These are phyloP conservation scores for Dendronephthya gigantea DNA, from an alignment of 64 coral and sea anemone species.

Conservation along the genomic window DNA sequence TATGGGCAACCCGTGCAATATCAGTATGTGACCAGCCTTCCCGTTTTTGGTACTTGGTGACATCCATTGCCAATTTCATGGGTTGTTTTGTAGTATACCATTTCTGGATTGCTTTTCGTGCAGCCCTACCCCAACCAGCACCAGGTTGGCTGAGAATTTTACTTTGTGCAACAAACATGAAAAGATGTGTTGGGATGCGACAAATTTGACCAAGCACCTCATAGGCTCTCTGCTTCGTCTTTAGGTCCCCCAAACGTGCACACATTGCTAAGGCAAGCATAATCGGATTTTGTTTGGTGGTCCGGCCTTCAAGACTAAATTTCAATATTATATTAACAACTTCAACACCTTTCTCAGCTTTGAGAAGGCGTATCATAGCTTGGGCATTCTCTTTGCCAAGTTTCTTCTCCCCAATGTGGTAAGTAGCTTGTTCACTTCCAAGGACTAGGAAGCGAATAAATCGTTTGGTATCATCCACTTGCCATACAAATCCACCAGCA, in stretches of 20 bases:
- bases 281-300: constrained; percentile 69
- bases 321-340: constrained; percentile 55
- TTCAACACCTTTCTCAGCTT: constrained; percentile 38
- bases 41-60: constrained; percentile 91
- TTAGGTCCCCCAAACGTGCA: constrained; percentile 39
- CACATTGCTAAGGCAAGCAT: constrained; percentile 63
- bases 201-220: constrained; percentile 36
- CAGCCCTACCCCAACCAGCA: constrained; percentile 70
- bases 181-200: constrained; percentile 79
- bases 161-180: constrained; percentile 59
- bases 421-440: constrained; percentile 64
- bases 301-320: constrained; percentile 65
- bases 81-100: constrained; percentile 76
- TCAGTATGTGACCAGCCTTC: constrained; percentile 81
- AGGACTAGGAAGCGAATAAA: constrained; percentile 66
- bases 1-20: constrained; percentile 62
- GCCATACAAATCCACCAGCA: constrained; percentile 60
- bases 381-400: constrained; percentile 58
- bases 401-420: constrained; percentile 40
- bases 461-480: constrained; percentile 55
- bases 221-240: constrained; percentile 62
- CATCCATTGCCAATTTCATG: constrained; percentile 43
- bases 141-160: constrained; percentile 48
- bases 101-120: constrained; percentile 72
- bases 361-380: constrained; percentile 48